Conservation (phyloP, 1,140 invertebrate species). For the Phocides pigmalion region DNA sequence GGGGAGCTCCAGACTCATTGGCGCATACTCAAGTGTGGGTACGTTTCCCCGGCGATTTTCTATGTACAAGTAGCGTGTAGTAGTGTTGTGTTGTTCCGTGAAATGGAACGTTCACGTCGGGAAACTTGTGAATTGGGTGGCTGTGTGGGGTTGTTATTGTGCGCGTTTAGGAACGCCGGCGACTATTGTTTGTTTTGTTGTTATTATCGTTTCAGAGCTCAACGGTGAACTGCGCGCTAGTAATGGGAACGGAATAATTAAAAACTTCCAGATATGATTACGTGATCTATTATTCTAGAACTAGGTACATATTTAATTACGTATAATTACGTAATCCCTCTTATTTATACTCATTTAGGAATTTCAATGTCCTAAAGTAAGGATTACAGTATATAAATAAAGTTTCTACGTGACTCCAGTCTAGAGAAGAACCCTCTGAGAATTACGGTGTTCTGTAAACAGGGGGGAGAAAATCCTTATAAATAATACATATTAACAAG, state of each 20-base stretch:
- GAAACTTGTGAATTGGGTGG: slow-evolving; percentile 75
- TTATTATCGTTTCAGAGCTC: slow-evolving; percentile 55
- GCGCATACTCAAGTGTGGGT: slow-evolving; percentile 26
- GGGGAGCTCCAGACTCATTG: slow-evolving; percentile 48
- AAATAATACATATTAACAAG: slow-evolving; percentile 40
- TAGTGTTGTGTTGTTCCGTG: slow-evolving; percentile 43
- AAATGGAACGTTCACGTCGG: slow-evolving; percentile 60
- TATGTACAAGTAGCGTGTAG: slow-evolving; percentile 46
- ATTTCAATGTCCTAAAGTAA: too few relatives aligned
- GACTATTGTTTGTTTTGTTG: slow-evolving; percentile 79
- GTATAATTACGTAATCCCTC: background rate
- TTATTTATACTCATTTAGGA: too few relatives aligned
- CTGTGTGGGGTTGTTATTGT: slow-evolving; percentile 64
- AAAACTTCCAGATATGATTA: slow-evolving; percentile 31
- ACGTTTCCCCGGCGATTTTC: slow-evolving; percentile 55
- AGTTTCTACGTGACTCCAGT: slow-evolving; percentile 45
- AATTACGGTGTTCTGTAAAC: slow-evolving; percentile 65
- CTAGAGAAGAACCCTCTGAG: slow-evolving; percentile 49
- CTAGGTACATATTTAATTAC: background rate
- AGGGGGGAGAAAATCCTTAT: slow-evolving; percentile 58
- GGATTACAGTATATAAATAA: slow-evolving; percentile 44
- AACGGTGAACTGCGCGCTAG: slow-evolving; percentile 27
- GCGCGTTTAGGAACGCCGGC: slow-evolving; percentile 57
- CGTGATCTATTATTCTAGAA: slow-evolving; percentile 7
- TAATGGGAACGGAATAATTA: slow-evolving; percentile 35